Conservation (phyloP, 1,140 invertebrate species). For the Apocrypta bakeri region DNA sequence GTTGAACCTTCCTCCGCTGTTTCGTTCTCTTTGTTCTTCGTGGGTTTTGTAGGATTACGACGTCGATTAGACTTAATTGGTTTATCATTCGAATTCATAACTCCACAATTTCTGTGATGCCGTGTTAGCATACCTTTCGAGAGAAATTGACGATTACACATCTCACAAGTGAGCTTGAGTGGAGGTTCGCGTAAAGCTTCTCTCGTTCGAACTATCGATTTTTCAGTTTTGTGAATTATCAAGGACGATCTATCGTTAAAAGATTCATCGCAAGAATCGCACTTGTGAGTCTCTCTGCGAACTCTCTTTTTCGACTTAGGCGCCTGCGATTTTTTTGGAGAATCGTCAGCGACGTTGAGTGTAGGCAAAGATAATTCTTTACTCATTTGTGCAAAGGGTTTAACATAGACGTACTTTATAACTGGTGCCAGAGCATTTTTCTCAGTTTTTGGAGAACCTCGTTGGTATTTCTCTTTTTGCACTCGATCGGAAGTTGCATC, state of each 20-base stretch:
- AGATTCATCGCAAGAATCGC: slow-evolving; percentile 61
- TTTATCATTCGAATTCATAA: neutral
- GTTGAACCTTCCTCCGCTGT: slow-evolving; percentile 87
- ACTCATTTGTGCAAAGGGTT: neutral
- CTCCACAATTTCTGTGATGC: slow-evolving; percentile 67
- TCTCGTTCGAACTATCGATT: slow-evolving; percentile 56
- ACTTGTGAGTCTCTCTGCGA: slow-evolving; percentile 53
- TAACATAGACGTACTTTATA: neutral
- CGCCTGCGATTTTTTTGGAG: neutral
- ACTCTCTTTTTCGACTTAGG: neutral
- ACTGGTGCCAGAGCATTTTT: neutral
- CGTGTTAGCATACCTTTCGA: slow-evolving; percentile 75
- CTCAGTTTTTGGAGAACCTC: no score
- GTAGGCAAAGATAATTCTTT: neutral
- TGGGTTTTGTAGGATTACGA: neutral
- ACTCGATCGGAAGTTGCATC: neutral
- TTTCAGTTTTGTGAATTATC: slow-evolving; percentile 58
- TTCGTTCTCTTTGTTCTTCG: slow-evolving; percentile 77
- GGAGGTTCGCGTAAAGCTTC: slow-evolving; percentile 52
- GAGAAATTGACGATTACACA: slow-evolving; percentile 77
- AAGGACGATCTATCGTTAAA: slow-evolving; percentile 51
- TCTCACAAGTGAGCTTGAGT: slow-evolving; percentile 70
- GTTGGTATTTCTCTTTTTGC: neutral
- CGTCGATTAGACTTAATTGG: neutral
- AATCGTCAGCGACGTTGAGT: neutral